Base-by-base conservation (phyloP, 2,888 invertebrate species). In the Plusia festucae region DNA sequence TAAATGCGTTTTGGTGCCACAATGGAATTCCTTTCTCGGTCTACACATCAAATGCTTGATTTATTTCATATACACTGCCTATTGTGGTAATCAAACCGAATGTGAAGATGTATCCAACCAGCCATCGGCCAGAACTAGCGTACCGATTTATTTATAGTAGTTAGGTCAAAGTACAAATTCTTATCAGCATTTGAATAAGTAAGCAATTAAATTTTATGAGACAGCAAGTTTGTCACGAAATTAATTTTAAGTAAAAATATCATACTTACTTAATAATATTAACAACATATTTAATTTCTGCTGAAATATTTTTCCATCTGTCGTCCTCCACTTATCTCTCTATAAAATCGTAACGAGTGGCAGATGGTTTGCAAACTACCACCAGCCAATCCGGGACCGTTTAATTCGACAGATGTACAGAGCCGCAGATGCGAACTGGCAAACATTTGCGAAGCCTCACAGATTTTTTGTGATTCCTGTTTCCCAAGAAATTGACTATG, bases 361-460 rank as follows among this genome's bases (percentile, higher is more conserved):
- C 82, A 82, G 82, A 78, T 83, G 82, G 70, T 68, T 73, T 64
- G 70, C 70, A 60, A 73, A 74, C 11, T 58, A 22, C 55, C 53
- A 62, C 53, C 16, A 30, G 16, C 78, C 81, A 76, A 79, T 79
- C 68, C 56, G 46, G 15, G 65, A 18, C 56, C 60, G 60, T 70
- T 65, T 22, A 57, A 66, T 75, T 67, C 67, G 64, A 68, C 81
- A 82, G 81, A 80, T 82, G 81, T 65, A 65, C 53, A 24, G n/a
- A 24, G 24, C 60, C 62, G 72, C 79, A 81, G 81, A 81, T 81
- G 81, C 53, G 65, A 54, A 60, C 30, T 49, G 58, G 65, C 56
- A 65, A 70, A 76, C 64, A 69, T 79, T 78, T 60, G 67, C 57
- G 51, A 56, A 44, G 56, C 32, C 60, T 24, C 46, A 57, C 46